phyloP scores from a whole-genome alignment of 2,888 invertebrate genomes.

The Melanchra persicariae region DNA sequence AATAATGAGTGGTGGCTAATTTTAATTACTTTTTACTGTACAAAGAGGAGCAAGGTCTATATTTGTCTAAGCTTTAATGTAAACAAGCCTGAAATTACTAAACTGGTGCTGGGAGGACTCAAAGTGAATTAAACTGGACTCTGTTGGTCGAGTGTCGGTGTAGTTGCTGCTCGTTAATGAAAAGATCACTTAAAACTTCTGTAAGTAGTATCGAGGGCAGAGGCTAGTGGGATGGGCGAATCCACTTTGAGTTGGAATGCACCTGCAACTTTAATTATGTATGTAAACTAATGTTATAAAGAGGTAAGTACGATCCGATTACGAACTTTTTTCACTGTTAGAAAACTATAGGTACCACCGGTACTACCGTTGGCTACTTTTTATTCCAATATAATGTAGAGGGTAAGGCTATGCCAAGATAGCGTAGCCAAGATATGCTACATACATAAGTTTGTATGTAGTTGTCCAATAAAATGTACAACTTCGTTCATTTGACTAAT shows the following conservation, averaged over 20 bases:
- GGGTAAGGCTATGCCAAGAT: too few species aligned
- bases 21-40: conserved; percentile 39
- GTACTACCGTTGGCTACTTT: background rate
- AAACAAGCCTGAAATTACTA: conserved; percentile 67
- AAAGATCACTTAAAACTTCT: conserved; percentile 77
- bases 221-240: background rate
- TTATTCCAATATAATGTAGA: too few species aligned
- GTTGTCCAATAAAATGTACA: too few species aligned
- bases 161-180: conserved; percentile 74
- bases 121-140: conserved; percentile 76
- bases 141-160: conserved; percentile 68
- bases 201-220: conserved; percentile 58
- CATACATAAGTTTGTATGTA: too few species aligned
- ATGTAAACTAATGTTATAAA: background rate
- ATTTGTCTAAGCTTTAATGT: conserved; percentile 60
- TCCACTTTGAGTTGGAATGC: conserved; percentile 7
- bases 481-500: too few species aligned
- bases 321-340: background rate
- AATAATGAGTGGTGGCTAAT: conserved; percentile 9
- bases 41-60: conserved; percentile 37
- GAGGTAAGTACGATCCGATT: background rate
- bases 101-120: conserved; percentile 62
- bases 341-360: too few species aligned
- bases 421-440: too few species aligned
- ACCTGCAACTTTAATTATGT: background rate